Evolutionary conservation across 2,113 vertebrate species (phyloP), one percentile per base, ranked within the genome.

Genomic region (Indri indri): DNA sequence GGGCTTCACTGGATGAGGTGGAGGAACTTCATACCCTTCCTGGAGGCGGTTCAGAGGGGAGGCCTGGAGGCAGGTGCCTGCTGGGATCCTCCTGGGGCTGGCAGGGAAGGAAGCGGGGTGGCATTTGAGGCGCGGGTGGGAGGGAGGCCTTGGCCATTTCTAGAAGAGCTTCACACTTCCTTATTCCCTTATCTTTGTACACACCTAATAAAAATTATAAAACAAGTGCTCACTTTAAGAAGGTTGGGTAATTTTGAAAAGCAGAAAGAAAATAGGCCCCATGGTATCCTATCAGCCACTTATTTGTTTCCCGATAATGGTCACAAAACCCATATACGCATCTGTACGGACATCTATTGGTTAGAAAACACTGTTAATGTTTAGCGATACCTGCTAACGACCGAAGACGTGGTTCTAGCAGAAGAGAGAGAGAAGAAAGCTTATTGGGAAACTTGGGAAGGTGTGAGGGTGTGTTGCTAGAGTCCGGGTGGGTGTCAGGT

Each of bases 341-440:
- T 18, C 66, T 13, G 0, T 13, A 12, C 0, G 22, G 16, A 57
- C 47, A 42, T 12, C 4, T 1, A 0, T 0, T 5, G 10, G 81
- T 2, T 37, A 32, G 0, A 2, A 50, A 52, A 23, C 6, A 13
- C 27, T 0, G 14, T 14, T 5, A 1, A 57, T 12, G 40, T 7
- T 20, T 1, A 11, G 12, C 1, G 8, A 13, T 0, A 0, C 3
- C 5, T 76, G 84, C n/a, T 34, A 22, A 13, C 0, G 42, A 20
- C 5, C 17, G 0, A 6, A 1, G 71, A 27, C 0, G 14, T 8
- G 42, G 9, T 37, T 27, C 63, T 8, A 23, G 37, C 8, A 30
- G 27, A 3, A 27, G 25, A 63, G 25, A 63, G 59, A 30, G 25
- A 13, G 66, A 27, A 27, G 50, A 18, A 47, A 42, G 47, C 4